A percentile compares a stretch with the other conserved stretches of the same genome.
phyloP scores from a whole-genome alignment of 2,888 invertebrate genomes.

The Lottia gigantea region DNA sequence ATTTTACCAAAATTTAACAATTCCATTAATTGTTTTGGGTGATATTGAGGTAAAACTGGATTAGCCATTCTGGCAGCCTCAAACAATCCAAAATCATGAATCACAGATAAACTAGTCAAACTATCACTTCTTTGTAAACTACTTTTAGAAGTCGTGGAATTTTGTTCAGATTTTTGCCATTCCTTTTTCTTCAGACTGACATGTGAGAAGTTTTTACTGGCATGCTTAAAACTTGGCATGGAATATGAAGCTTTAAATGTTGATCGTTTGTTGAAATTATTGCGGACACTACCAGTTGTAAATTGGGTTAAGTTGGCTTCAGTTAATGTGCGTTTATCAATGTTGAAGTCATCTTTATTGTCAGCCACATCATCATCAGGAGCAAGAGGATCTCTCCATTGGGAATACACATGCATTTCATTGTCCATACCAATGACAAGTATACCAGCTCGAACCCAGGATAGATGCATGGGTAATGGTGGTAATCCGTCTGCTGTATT shows the following conservation, averaged over 20 bases:
- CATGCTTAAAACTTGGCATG: slow-evolving; percentile 51
- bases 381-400: slow-evolving; percentile 76
- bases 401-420: slow-evolving; percentile 99
- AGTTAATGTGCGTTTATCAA: slow-evolving; percentile 54
- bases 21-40: slow-evolving; percentile 98
- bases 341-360: slow-evolving; percentile 25
- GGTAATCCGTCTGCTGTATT: slow-evolving; percentile 95
- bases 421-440: slow-evolving; percentile 99
- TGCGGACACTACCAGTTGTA: slow-evolving; percentile 34
- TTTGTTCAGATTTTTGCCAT: slow-evolving; percentile 33
- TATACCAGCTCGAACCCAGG: slow-evolving; percentile 98
- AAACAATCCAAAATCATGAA: slow-evolving; percentile 76
- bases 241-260: slow-evolving; percentile 53
- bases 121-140: slow-evolving; percentile 54
- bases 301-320: slow-evolving; percentile 52
- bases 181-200: slow-evolving; percentile 36
- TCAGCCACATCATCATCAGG: slow-evolving; percentile 23
- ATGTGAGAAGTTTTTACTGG: slow-evolving; percentile 14
- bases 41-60: slow-evolving; percentile 97
- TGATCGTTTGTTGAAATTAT: slow-evolving; percentile 43
- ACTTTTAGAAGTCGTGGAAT: slow-evolving; percentile 23
- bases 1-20: slow-evolving; percentile 96
- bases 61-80: slow-evolving; percentile 97
- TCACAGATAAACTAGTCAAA: slow-evolving; percentile 53
- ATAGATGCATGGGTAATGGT: slow-evolving; percentile 97